Conservation (phyloP, 2,113 vertebrate genomes). For the Delphinapterus leucas region DNA sequence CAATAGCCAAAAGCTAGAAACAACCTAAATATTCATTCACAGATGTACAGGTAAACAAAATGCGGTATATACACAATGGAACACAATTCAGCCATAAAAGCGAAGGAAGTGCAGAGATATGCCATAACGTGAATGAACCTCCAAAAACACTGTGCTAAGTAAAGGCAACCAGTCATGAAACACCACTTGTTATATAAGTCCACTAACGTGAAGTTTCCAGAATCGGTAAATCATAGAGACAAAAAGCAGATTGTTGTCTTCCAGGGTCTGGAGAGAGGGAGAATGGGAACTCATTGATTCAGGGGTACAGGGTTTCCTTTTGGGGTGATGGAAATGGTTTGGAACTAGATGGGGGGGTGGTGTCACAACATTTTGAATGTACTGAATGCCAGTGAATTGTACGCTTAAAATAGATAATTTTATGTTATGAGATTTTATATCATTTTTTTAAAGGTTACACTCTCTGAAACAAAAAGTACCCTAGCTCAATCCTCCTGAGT, state of each 20-base stretch:
- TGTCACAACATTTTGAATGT: too few species aligned
- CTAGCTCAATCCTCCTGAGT: background rate
- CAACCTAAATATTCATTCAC: too few species aligned
- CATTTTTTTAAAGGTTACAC: background rate
- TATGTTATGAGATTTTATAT: background rate
- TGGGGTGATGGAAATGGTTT: too few species aligned
- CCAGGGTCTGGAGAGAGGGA: background rate
- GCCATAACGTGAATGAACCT: too few species aligned
- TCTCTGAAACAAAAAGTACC: background rate
- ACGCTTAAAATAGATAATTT: background rate
- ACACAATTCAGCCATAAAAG: background rate
- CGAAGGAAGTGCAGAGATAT: background rate
- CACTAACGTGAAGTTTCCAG: background rate
- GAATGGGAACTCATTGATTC: too few species aligned
- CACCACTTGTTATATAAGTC: too few species aligned
- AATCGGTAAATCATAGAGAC: background rate
- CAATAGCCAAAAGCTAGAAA: too few species aligned
- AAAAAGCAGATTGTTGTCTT: background rate
- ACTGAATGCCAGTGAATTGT: too few species aligned
- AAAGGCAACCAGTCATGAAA: background rate
- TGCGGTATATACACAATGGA: too few species aligned
- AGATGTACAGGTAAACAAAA: too few species aligned
- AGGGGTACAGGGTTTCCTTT: too few species aligned
- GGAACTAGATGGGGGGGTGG: too few species aligned
- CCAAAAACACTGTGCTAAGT: background rate